Percentiles rank a stretch among this genome's conserved stretches.
Conservation (phyloP, 2,797 vertebrate genomes). For the Pseudopleuronectes americanus region DNA sequence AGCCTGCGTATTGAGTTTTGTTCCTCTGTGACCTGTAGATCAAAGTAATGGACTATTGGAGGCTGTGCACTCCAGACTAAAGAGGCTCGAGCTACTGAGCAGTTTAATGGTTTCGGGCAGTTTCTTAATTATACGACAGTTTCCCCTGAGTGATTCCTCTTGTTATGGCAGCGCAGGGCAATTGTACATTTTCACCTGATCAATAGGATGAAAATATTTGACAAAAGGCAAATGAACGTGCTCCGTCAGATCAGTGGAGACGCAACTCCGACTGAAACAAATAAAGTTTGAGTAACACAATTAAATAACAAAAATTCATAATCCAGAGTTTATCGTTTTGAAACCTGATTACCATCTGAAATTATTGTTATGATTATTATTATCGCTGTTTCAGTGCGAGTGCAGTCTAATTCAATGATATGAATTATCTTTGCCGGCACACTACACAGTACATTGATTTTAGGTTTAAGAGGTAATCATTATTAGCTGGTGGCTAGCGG, state of each 20-base stretch:
- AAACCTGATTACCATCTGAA: conserved; percentile 10
- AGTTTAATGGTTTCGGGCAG: conserved; percentile 75
- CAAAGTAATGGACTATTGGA: conserved; percentile 79
- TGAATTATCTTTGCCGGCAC: neutral
- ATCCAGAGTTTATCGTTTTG: conserved; percentile 16
- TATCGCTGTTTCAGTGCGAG: too few species aligned
- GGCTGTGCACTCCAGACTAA: conserved; percentile 58
- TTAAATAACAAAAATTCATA: conserved; percentile 4
- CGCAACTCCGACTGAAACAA: conserved; percentile 8
- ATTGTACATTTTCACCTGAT: conserved; percentile 66
- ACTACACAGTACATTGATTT: neutral
- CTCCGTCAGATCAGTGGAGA: conserved; percentile 60
- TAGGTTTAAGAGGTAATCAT: neutral
- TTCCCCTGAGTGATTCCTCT: conserved; percentile 66
- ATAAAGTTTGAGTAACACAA: conserved; percentile 16
- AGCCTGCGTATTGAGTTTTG: conserved; percentile 72
- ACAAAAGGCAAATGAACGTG: conserved; percentile 61
- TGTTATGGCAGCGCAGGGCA: conserved; percentile 41
- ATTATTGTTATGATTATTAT: neutral
- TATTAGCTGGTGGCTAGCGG: neutral
- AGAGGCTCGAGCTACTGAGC: conserved; percentile 60
- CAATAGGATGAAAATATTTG: conserved; percentile 67
- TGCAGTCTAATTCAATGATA: neutral
- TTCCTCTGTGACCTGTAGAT: conserved; percentile 78
- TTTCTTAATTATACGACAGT: conserved; percentile 74